These are phyloP conservation scores for Drosophila sproati DNA, from an alignment of 1,140 invertebrate genomes.

Conservation along the genomic window DNA sequence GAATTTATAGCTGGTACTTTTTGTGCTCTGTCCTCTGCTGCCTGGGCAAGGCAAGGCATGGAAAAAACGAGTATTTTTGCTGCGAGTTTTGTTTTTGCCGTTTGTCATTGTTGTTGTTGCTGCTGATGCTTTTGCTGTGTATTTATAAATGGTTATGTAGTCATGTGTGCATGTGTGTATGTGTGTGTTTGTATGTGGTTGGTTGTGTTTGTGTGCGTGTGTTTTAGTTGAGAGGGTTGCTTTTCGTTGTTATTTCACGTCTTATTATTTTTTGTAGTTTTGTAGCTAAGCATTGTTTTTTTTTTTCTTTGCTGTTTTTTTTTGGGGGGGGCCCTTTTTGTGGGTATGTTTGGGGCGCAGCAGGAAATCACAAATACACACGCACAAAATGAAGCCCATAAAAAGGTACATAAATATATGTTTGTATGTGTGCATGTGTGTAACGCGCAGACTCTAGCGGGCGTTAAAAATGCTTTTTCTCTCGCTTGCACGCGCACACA, in stretches of 20 bases:
- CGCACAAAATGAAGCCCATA: slow-evolving; percentile 42
- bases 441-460: slow-evolving; percentile 46
- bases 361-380: slow-evolving; percentile 69
- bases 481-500: slow-evolving; percentile 20
- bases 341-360: slow-evolving; percentile 71
- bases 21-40: slow-evolving; percentile 49
- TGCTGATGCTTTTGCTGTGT: slow-evolving; percentile 39
- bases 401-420: slow-evolving; percentile 30
- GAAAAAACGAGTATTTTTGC: slow-evolving; percentile 77
- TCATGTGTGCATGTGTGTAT: slow-evolving; percentile 47
- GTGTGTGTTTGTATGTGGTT: not conserved
- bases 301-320: slow-evolving; percentile 20
- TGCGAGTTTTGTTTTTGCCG: slow-evolving; percentile 53
- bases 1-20: slow-evolving; percentile 81
- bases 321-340: slow-evolving; percentile 20
- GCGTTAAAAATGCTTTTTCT: slow-evolving; percentile 20
- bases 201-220: not conserved
- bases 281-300: slow-evolving; percentile 47
- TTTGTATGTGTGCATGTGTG: slow-evolving; percentile 40
- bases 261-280: slow-evolving; percentile 62
- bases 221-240: slow-evolving; percentile 49
- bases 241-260: slow-evolving; percentile 70
- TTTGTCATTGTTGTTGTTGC: slow-evolving; percentile 52
- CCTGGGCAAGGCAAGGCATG: slow-evolving; percentile 67
- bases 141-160: slow-evolving; percentile 78